phyloP scores from a whole-genome alignment of 2,888 invertebrate genomes.

The Zaprionus obscuricornis region DNA sequence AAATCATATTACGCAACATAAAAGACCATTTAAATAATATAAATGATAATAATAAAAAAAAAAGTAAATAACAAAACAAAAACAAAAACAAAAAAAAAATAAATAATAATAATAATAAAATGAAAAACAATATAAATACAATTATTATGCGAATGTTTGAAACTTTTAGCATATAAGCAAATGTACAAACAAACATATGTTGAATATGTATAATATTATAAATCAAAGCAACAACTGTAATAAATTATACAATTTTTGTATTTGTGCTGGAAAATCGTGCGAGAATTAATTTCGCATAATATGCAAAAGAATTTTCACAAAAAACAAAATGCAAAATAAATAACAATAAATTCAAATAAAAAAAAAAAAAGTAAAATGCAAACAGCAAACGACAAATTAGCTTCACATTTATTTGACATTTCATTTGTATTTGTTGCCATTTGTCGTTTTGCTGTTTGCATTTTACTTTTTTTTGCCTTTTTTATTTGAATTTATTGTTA shows the following conservation, averaged over 20 bases:
- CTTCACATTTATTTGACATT: slow-evolving; percentile 61
- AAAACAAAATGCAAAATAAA: slow-evolving; percentile 56
- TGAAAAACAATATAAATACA: slow-evolving; percentile 30
- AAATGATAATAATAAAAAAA: slow-evolving; percentile 26
- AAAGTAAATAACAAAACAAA: slow-evolving; percentile 31
- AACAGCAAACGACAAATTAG: slow-evolving; percentile 64
- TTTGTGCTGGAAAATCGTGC: too few species aligned
- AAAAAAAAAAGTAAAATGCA: slow-evolving; percentile 29
- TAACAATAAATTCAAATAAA: too few species aligned
- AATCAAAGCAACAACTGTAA: slow-evolving; percentile 54
- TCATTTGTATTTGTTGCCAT: slow-evolving; percentile 23
- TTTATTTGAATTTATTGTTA: too few species aligned
- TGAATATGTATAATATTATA: too few species aligned
- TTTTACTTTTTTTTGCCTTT: slow-evolving; percentile 28
- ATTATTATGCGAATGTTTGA: slow-evolving; percentile 30
- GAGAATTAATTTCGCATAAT: too few species aligned
- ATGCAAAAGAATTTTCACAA: too few species aligned
- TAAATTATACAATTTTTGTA: slow-evolving; percentile 67
- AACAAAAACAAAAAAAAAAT: slow-evolving; percentile 26
- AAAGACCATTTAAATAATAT: slow-evolving; percentile 50
- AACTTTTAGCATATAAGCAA: slow-evolving; percentile 1
- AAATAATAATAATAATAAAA: slow-evolving; percentile 25
- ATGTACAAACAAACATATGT: not conserved
- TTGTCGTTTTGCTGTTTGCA: slow-evolving; percentile 13
- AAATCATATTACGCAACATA: slow-evolving; percentile 48